Conservation (phyloP, 2,113 vertebrate species). For the Cyanoramphus novaezelandiae region DNA sequence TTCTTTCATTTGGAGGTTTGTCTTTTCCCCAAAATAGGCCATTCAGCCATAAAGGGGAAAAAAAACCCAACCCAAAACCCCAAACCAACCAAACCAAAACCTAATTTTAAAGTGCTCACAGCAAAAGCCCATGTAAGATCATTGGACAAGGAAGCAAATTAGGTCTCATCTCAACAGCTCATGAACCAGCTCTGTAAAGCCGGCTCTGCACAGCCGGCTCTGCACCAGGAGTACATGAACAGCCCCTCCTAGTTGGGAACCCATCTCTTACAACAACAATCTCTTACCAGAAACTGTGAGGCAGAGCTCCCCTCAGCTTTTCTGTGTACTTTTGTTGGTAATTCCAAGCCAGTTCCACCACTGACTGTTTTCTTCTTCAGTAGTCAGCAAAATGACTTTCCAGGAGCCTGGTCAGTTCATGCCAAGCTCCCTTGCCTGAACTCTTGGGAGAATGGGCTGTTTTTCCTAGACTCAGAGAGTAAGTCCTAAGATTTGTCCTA, state of each 20-base stretch:
- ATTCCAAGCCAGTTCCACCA: background rate
- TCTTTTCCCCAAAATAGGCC: background rate
- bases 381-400: background rate
- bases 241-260: background rate
- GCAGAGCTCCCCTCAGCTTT: background rate
- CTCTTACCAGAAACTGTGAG: background rate
- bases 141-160: background rate
- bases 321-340: background rate
- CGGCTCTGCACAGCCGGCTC: background rate
- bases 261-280: background rate
- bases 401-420: background rate
- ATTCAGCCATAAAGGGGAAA: background rate
- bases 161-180: accelerated
- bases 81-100: background rate
- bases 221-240: background rate
- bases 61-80: background rate
- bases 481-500: background rate
- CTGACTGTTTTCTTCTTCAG: background rate
- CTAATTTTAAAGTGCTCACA: background rate
- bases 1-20: background rate
- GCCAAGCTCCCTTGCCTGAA: background rate
- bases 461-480: background rate
- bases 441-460: background rate
- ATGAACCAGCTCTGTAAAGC: background rate
- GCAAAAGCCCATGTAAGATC: background rate